Evolutionary conservation across 2,888 invertebrate genomes (phyloP), one percentile per base, ranked within the genome.

Genomic region (Drosophila meridiana): DNA sequence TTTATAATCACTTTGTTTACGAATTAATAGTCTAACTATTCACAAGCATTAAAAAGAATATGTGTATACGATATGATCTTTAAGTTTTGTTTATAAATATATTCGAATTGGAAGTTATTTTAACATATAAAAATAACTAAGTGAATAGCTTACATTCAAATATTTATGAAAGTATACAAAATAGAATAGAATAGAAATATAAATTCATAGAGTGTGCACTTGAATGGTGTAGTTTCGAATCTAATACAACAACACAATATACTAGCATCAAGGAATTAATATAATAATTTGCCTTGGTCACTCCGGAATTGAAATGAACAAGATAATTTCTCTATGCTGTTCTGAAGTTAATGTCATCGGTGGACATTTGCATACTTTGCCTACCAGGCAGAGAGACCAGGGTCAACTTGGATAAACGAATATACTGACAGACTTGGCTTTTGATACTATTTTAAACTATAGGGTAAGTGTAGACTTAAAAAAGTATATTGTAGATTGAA

Each of bases 231-330:
- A 20, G 20, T 20, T 1, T 20, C 20, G 20, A 20, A 28, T 28
- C 30, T 48, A 48, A 14, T 14, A 30, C 3, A 11, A 7, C 14
- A 2, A 42, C 8, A 32, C 32, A 32, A 32, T 20, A 20, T 42
- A n/a, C 20, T 20, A 20, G 20, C 20, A 20, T 43, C 4, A 94
- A 42, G 96, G 96, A 5, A 94, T 97, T 0, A 94, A 96, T 47
- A 96, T 97, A 59, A 95, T 98, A 30, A 96, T 98, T 73, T 97
- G 96, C 0, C 92, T 98, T n/a, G 98, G 98, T 0, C 98, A 98
- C 93, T 96, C 97, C 0, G 98, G 98, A 0, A 97, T 95, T 87
- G 93, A 93, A 0, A 94, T 94, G 80, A 98, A 98, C 90, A 93
- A 95, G 89, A 93, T 94, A 90, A 96, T 98, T 67, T 98, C 97